Conservation (phyloP, 2,113 vertebrate species). For the Phylloscopus whistleri region DNA sequence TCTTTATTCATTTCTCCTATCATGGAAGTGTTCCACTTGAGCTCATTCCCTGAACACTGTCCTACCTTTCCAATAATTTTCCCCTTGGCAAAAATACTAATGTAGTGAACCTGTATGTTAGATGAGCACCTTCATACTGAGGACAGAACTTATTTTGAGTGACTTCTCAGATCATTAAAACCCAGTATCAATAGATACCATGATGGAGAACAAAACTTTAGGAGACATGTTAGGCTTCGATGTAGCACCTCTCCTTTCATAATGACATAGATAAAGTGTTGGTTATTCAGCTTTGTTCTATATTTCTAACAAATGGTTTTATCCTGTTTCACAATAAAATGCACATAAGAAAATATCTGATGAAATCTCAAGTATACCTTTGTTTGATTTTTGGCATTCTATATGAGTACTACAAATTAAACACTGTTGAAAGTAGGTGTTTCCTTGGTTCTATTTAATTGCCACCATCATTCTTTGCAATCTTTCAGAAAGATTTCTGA, state of each 20-base stretch:
- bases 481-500: constrained; percentile 15
- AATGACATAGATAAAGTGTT: neutral
- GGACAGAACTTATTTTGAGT: neutral
- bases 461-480: neutral
- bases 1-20: neutral
- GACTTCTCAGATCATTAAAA: neutral
- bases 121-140: neutral
- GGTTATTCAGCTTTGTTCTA: neutral
- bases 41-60: neutral
- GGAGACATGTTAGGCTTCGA: neutral
- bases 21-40: neutral
- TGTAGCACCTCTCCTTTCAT: fast-evolving
- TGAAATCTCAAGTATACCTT: neutral
- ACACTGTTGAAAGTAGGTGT: neutral
- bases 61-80: neutral
- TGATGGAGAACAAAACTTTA: neutral
- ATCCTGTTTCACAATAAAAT: neutral
- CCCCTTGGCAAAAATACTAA: neutral
- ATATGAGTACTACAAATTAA: neutral
- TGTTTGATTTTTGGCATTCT: neutral
- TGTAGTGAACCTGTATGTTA: neutral
- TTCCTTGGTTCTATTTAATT: neutral
- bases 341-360: neutral
- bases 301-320: neutral
- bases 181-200: neutral